A percentile compares a stretch with the other conserved stretches of the same genome.
These are phyloP conservation scores for Crematogaster levior DNA, from an alignment of 2,888 invertebrate genomes.

Conservation along the genomic window DNA sequence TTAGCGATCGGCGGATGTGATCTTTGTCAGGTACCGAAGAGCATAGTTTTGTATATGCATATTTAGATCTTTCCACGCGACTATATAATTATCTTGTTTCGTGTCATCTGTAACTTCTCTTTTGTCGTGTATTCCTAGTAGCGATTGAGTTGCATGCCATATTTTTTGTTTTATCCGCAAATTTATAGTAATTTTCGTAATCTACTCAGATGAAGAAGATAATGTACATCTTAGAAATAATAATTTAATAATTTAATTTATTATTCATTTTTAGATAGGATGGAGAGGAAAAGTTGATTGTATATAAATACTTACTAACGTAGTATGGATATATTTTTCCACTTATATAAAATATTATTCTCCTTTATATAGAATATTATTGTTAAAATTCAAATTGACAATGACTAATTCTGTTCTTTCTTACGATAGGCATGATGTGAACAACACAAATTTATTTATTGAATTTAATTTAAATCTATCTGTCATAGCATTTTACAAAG, in stretches of 20 bases:
- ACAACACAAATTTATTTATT: conserved; percentile 57
- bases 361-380: too few relatives aligned
- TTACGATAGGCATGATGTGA: background rate
- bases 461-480: conserved; percentile 74
- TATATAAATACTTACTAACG: background rate
- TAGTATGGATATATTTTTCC: background rate
- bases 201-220: background rate
- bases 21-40: conserved; percentile 16
- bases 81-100: background rate
- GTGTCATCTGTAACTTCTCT: background rate
- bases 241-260: background rate
- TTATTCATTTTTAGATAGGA: background rate
- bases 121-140: background rate
- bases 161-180: background rate
- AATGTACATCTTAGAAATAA: background rate
- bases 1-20: conserved; percentile 10
- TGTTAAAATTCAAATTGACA: background rate
- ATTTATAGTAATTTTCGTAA: background rate
- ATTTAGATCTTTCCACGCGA: background rate
- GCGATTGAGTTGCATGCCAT: background rate
- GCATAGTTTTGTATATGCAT: background rate
- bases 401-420: background rate
- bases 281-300: background rate
- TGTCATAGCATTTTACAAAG: conserved; percentile 74
- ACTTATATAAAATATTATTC: background rate